These are phyloP conservation scores for Zosterops lateralis DNA, from an alignment of 2,113 vertebrate species.

Conservation along the genomic window DNA sequence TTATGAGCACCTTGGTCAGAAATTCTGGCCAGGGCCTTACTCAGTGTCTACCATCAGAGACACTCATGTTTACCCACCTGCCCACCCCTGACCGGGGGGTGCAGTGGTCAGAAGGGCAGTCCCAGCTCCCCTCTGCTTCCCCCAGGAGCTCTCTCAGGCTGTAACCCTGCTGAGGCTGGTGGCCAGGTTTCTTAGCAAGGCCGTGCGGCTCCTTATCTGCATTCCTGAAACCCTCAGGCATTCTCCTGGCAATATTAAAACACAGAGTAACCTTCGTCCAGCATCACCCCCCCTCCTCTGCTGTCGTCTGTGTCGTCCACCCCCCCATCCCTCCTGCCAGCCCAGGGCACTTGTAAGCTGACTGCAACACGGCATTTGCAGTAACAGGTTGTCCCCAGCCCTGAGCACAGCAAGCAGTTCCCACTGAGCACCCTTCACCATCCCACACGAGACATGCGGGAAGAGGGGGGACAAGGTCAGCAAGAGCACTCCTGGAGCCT, in stretches of 20 bases:
- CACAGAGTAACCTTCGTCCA: slow-evolving; percentile 65
- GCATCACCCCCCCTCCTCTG: slow-evolving; percentile 29
- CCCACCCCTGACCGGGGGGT: background rate
- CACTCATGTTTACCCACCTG: background rate
- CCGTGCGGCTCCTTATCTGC: slow-evolving; percentile 63
- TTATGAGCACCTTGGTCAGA: background rate
- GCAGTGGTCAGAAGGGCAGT: background rate
- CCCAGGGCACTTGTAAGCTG: background rate
- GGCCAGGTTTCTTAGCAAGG: slow-evolving; percentile 60
- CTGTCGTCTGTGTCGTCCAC: background rate
- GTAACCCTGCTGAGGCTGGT: slow-evolving; percentile 38
- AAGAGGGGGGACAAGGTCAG: background rate
- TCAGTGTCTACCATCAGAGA: background rate
- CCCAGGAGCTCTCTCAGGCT: background rate
- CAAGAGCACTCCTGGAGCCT: background rate
- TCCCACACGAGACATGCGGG: background rate
- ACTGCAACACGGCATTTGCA: background rate
- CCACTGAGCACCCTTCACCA: background rate
- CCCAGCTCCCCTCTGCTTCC: background rate
- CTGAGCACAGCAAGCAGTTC: background rate
- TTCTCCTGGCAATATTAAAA: slow-evolving; percentile 68
- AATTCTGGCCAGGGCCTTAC: background rate
- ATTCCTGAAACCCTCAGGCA: slow-evolving; percentile 71
- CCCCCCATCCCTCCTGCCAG: background rate
- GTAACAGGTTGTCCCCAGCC: slow-evolving; percentile 2